Base-by-base conservation (phyloP, 64 coral and sea anemone species). In the Orbicella faveolata region DNA sequence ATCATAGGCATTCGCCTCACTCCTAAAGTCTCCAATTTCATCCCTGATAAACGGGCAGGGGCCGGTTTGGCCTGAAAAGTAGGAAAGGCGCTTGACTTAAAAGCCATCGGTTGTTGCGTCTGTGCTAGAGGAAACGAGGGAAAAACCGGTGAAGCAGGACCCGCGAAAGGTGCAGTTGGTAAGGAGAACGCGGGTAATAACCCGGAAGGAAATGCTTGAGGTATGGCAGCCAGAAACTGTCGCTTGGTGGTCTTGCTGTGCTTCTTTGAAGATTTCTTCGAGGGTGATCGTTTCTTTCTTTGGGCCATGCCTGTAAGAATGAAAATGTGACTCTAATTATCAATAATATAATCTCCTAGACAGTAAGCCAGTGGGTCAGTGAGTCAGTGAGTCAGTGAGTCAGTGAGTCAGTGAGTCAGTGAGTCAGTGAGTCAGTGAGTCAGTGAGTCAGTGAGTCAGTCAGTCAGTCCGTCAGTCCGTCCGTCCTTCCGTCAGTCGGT, bases 281-380 rank as follows among this genome's bases (percentile, higher is more conserved):
- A 52, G 0, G 82, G 36, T 17, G 82, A 85, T 73, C 82, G 65
- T 73, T 85, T 85, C 64, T 85, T 85, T 72, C 82, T 51, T 52
- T 64, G 16, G 7, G 65, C 82, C 82, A 85, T 85, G 41, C 82
- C 82, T 85, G 61, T 83, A 67, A 67, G 21, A 70, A 25, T 11
- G 10, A 25, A 70, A 70, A n/a, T 33, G 21, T 0, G 14, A 70
- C 3, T 70, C 21, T 11, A 26, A 26, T n/a, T 25, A 70, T 70
- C 67, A n/a, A 70, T 25, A 23, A 70, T 70, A 1, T 70, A n/a
- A 26, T 23, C 10, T 1, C 4, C 11, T 66, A 1, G 17, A 4
- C 63, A 66, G 17, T 66, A 0, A 66, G 23, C 4, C 39, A 41
- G 39, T 41, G 2, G 4, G 39, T 41, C 39, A 34, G 25, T 34